Base-by-base conservation (phyloP, 2,797 vertebrate genomes). In the Poeciliopsis paucimaculata region DNA sequence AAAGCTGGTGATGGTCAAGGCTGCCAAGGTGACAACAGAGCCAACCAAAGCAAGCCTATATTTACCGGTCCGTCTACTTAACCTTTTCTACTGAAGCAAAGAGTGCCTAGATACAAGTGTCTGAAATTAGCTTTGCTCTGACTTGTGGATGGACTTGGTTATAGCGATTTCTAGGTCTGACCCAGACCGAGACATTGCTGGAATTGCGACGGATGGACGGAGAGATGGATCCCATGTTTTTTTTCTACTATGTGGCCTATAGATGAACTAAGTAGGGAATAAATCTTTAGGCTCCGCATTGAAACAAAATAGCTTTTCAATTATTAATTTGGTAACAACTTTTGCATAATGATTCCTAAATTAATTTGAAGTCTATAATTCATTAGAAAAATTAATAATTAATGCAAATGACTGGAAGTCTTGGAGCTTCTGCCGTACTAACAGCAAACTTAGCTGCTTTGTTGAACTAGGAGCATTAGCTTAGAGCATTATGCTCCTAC, bases 401-500 rank as follows among this genome's bases (percentile, higher is more conserved):
- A 18, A 66, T 23, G 20, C 18, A 41, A 66, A 66, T 23, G 23
- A 39, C 34, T 41, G 3, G 36, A 39, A 36, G 34, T 41, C 36
- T 47, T 72, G 57, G 72, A 60, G 72, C 53, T 43, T 31, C 76
- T 51, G 23, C 80, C 43, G 36, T 68, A 16, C 16, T 46, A 76
- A 51, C 43, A 13, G 39, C 53, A 53, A 41, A 4, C 28, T 64
- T 16, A 73, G 60, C 23, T 13, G 41, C 23, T 86, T 84, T 77
- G 43, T 84, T 81, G 73, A 64, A 80, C 34, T 12, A 31, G 13
- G 0, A 57, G 43, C 34, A 20, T 84, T 85, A 84, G 64, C 81
- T 86, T 80, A 45, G 1, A 18, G 57, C 73, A 66, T 87, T 83
- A 73, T 87, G 36, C 74, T 78, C 28, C 47, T 31, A 8, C 7